Base-by-base conservation (phyloP, 1,140 invertebrate genomes). In the Panulirus ornatus region DNA sequence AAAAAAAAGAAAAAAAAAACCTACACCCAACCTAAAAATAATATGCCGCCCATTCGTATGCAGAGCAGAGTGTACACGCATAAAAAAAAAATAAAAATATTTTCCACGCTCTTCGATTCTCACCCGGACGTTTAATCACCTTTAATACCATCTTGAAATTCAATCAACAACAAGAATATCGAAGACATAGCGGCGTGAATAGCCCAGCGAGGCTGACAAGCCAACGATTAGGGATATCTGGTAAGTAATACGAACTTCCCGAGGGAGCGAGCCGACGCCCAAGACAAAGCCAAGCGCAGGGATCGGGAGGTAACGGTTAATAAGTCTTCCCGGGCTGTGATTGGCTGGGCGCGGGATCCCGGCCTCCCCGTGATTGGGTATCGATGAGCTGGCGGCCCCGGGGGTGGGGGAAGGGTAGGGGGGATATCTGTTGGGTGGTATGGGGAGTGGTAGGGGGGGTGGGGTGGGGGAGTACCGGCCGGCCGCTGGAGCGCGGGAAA, bases 311-410 rank as follows among this genome's bases (percentile, higher is more conserved):
- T 40, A 82, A 30, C 79, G 87, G 87, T 89, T 89, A 89, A 89
- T 89, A 89, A 89, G 87, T 89, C 87, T 89, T 89, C 79, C 87
- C 58, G 66, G 87, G 63, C 87, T 89, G 87, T 89, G 87, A 89
- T 89, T 89, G 87, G 87, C 87, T 83, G 78, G 71, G 54, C 54
- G 79, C 87, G 42, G 87, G 78, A 75, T 73, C 87, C 87, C 9
- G 78, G 78, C 78, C 66, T 75, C 87, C 79, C 87, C 79, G 79
- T 89, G 87, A 89, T 89, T 89, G 87, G 87, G 87, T 89, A 89
- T 89, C 87, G 87, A 89, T 89, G 87, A 89, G 87, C 87, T 89
- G 54, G 75, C 66, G 79, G 47, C n/a, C 44, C 16, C 34, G 79
- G 58, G 87, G 38, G 58, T 44, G 51, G 47, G 30, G 27, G 58